Conservation (phyloP, 2,888 invertebrate species). For the Euclidia mi region DNA sequence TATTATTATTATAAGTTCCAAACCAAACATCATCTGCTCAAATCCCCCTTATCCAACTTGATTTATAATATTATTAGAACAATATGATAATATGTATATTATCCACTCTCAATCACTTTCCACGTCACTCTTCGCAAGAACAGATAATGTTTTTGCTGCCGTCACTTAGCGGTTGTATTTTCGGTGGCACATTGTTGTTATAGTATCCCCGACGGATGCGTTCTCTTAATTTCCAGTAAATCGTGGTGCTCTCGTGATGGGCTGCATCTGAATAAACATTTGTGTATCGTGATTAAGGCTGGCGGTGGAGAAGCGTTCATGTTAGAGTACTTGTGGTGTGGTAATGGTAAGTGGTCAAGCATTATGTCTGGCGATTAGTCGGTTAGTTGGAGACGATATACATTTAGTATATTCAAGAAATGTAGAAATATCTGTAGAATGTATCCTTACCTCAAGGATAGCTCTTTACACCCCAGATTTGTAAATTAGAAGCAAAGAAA, state of each 20-base stretch:
- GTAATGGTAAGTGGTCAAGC: too few relatives aligned
- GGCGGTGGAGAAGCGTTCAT: slow-evolving; percentile 25
- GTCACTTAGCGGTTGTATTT: slow-evolving; percentile 80
- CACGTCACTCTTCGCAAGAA: slow-evolving; percentile 44
- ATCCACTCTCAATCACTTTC: slow-evolving; percentile 22
- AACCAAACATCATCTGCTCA: too few relatives aligned
- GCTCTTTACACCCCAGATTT: too few relatives aligned
- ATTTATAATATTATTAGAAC: slow-evolving; percentile 1
- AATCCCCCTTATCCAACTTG: too few relatives aligned
- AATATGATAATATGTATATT: slow-evolving; percentile 9
- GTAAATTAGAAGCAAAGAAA: too few relatives aligned
- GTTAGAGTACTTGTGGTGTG: neutral
- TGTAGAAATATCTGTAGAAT: too few relatives aligned
- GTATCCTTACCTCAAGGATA: too few relatives aligned
- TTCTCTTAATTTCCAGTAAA: slow-evolving; percentile 89
- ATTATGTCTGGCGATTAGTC: too few relatives aligned
- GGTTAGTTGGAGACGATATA: too few relatives aligned
- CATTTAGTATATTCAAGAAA: too few relatives aligned
- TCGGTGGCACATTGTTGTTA: slow-evolving; percentile 83
- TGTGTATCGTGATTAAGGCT: slow-evolving; percentile 67
- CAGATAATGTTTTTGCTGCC: slow-evolving; percentile 72
- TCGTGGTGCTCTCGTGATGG: slow-evolving; percentile 84
- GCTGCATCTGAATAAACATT: slow-evolving; percentile 88
- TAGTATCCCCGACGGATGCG: slow-evolving; percentile 80
- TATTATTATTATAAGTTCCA: too few relatives aligned